A percentile compares a stretch with the other conserved stretches of the same genome.
These are phyloP conservation scores for Ceuthmochares aereus DNA, from an alignment of 2,113 vertebrate species.

Conservation along the genomic window DNA sequence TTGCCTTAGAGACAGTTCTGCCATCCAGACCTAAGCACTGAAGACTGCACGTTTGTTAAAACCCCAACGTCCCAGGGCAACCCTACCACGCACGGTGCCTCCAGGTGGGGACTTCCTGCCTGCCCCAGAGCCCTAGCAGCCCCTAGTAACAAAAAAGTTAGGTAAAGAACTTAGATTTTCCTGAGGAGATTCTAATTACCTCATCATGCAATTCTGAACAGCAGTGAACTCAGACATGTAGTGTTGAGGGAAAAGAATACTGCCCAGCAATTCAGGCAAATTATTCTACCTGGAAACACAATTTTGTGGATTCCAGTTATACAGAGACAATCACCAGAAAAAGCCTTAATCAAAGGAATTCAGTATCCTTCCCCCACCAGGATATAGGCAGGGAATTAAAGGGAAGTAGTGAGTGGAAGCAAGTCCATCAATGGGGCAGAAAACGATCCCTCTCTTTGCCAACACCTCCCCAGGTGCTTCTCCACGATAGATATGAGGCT, in stretches of 20 bases:
- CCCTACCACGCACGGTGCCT: fast-evolving
- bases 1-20: background rate
- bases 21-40: background rate
- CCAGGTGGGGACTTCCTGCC: background rate
- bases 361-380: too few species aligned
- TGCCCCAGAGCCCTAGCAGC: background rate
- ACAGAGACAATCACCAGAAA: too few species aligned
- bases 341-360: too few species aligned
- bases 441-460: too few species aligned
- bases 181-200: background rate
- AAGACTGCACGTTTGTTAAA: background rate
- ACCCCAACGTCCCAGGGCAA: background rate
- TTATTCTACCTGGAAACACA: background rate
- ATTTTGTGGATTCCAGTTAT: background rate
- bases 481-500: too few species aligned
- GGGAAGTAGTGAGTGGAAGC: too few species aligned
- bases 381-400: too few species aligned
- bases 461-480: too few species aligned
- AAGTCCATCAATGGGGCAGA: too few species aligned
- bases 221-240: background rate
- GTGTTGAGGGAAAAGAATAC: background rate
- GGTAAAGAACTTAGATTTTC: background rate
- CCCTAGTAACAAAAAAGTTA: background rate
- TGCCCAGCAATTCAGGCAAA: background rate
- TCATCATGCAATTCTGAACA: background rate